These are phyloP conservation scores for Neogobius melanostomus DNA, from an alignment of 2,113 vertebrate genomes.

Conservation along the genomic window DNA sequence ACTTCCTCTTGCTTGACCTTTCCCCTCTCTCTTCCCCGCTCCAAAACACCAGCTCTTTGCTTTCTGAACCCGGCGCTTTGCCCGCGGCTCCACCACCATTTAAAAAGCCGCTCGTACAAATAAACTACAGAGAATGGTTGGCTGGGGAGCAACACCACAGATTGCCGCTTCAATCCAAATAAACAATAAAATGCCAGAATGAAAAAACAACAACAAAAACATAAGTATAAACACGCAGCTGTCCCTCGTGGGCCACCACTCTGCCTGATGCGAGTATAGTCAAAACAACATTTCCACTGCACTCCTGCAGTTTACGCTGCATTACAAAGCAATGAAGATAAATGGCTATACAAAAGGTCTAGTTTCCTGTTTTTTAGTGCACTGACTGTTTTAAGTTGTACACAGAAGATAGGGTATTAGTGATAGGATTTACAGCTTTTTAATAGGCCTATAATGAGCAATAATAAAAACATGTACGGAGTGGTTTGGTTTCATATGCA, in stretches of 20 bases:
- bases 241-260: conserved; percentile 29
- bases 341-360: neutral
- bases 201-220: neutral
- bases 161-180: conserved; percentile 43
- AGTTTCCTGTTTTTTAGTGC: neutral
- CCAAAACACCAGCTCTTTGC: conserved; percentile 43
- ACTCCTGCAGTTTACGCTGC: conserved; percentile 11
- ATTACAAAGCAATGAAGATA: conserved; percentile 30
- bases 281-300: conserved; percentile 35
- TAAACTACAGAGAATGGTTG: conserved; percentile 34
- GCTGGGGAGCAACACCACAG: conserved; percentile 43
- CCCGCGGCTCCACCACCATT: conserved; percentile 35
- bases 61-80: conserved; percentile 41
- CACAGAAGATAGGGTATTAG: too few relatives aligned
- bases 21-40: conserved; percentile 41
- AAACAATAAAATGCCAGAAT: conserved; percentile 41
- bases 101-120: conserved; percentile 40
- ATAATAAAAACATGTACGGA: too few relatives aligned
- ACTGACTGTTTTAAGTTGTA: too few relatives aligned
- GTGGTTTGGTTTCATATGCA: too few relatives aligned
- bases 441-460: too few relatives aligned
- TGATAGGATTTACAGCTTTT: too few relatives aligned
- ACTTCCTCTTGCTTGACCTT: conserved; percentile 64
- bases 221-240: conserved; percentile 26
- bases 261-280: conserved; percentile 28